A percentile compares a stretch with the other conserved stretches of the same genome.
Evolutionary conservation across 2,888 invertebrate genomes (phyloP).

Genomic region (Stictocephala bisonia): DNA sequence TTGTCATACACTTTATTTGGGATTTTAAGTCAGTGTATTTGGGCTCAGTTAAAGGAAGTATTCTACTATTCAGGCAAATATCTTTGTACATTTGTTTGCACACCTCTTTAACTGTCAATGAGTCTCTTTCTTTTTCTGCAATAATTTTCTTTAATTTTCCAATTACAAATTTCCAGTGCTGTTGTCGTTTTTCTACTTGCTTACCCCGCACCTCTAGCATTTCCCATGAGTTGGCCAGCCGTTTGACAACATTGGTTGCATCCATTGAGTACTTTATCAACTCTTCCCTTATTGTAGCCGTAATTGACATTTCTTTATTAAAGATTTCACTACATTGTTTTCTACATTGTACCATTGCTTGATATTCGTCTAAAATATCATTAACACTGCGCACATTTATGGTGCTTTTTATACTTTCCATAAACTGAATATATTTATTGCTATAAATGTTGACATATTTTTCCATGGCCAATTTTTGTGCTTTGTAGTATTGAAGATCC

Average conservation of each 20-base stretch:
- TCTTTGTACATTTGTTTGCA: too few species aligned
- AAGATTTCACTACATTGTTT: background rate
- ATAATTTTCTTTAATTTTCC: background rate
- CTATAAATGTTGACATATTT: background rate
- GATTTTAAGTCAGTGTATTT: background rate
- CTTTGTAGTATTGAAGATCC: slow-evolving; percentile 2
- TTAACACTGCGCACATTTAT: background rate
- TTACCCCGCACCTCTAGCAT: slow-evolving; percentile 3
- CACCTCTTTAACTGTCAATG: background rate
- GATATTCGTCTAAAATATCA: slow-evolving; percentile 10
- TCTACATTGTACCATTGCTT: background rate
- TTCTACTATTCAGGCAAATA: too few species aligned
- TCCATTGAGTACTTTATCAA: background rate
- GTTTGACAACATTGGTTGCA: background rate
- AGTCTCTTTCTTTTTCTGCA: background rate
- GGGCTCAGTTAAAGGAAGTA: too few species aligned
- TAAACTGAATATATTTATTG: background rate
- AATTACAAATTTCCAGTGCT: background rate
- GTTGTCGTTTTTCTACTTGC: background rate
- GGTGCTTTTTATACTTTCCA: background rate
- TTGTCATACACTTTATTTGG: slow-evolving; percentile 3
- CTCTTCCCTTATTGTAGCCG: background rate
- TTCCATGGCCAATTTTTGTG: slow-evolving; percentile 13
- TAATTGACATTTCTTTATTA: background rate
- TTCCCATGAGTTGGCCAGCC: background rate